These are phyloP conservation scores for Patella ulyssiponensis DNA, from an alignment of 2,888 invertebrate genomes.

Conservation along the genomic window DNA sequence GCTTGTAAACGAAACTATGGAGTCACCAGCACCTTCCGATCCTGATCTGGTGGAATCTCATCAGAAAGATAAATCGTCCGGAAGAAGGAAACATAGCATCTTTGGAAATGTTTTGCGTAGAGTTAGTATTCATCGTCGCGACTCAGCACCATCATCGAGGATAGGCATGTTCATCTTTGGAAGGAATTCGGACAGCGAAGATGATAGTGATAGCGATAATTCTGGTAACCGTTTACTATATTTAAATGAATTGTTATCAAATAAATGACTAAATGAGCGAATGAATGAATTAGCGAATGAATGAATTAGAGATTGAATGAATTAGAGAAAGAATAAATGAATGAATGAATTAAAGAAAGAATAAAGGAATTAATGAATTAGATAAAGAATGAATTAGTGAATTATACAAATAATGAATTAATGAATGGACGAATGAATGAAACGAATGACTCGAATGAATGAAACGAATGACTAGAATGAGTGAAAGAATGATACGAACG, in stretches of 20 bases:
- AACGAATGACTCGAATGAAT: not conserved
- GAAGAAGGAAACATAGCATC: slow-evolving; percentile 20
- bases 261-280: not conserved
- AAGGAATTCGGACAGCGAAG: not conserved
- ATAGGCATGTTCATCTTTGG: slow-evolving; percentile 19
- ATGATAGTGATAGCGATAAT: not conserved
- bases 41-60: too few relatives aligned
- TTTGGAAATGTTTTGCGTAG: slow-evolving; percentile 31
- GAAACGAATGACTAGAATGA: not conserved
- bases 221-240: not conserved
- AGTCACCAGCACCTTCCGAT: too few relatives aligned
- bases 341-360: slow-evolving; percentile 7
- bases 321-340: slow-evolving; percentile 9
- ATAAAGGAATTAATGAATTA: not conserved
- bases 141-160: slow-evolving; percentile 29
- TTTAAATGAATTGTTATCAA: not conserved
- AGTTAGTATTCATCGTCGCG: slow-evolving; percentile 36
- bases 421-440: not conserved
- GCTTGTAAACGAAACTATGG: too few relatives aligned
- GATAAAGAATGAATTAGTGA: not conserved
- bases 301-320: not conserved
- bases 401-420: too few relatives aligned
- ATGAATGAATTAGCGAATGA: not conserved
- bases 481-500: not conserved
- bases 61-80: too few relatives aligned